Evolutionary conservation across 2,113 vertebrate species (phyloP).

Genomic region (Myiozetetes cayanensis): DNA sequence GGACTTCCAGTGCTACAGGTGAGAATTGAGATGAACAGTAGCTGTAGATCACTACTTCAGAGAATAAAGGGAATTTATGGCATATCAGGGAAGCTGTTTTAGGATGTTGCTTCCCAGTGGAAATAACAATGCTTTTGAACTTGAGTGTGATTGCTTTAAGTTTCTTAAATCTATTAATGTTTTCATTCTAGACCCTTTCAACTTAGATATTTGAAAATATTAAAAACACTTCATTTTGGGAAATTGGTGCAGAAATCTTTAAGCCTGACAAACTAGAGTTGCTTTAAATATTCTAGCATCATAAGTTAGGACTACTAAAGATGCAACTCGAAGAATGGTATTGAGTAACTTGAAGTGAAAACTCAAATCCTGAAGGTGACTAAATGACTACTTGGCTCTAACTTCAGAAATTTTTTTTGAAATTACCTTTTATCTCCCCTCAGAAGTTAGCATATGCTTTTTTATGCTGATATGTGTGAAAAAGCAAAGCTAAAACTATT

Average conservation of each 20-base stretch:
- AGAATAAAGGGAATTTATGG: neutral
- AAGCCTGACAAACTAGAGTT: too few relatives aligned
- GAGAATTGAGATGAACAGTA: neutral
- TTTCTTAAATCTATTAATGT: neutral
- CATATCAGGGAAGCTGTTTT: neutral
- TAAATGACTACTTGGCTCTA: neutral
- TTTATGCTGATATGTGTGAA: neutral
- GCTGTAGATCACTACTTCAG: neutral
- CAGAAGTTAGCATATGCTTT: neutral
- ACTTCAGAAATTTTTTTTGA: neutral
- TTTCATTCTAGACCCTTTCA: neutral
- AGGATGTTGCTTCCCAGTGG: neutral
- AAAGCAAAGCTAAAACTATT: neutral
- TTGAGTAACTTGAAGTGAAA: neutral
- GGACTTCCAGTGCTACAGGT: neutral
- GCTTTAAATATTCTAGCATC: neutral
- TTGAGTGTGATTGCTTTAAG: neutral
- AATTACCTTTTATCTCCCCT: neutral
- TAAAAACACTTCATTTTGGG: neutral
- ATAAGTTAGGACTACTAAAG: neutral
- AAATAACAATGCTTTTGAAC: neutral
- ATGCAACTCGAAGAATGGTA: neutral
- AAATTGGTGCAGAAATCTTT: neutral
- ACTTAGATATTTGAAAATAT: neutral
- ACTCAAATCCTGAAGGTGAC: neutral